phyloP scores from a whole-genome alignment of 2,113 vertebrate genomes.

The Megaceryle maxima region DNA sequence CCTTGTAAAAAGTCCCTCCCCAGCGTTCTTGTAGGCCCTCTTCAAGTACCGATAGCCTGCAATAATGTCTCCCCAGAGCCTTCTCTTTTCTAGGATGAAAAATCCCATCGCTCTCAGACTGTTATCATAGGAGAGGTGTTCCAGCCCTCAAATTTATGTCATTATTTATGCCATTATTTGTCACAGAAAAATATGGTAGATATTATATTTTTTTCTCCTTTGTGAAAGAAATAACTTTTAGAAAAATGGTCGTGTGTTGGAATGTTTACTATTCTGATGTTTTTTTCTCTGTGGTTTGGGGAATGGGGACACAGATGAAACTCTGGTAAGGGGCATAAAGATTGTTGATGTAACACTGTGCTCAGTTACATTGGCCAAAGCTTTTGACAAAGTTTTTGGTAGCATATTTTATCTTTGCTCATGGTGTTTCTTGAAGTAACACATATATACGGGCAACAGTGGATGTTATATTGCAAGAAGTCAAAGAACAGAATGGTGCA shows the following conservation, averaged over 20 bases:
- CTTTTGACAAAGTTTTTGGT: background rate
- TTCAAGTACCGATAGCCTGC: too few relatives aligned
- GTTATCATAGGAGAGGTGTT: too few relatives aligned
- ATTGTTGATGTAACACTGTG: background rate
- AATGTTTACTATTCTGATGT: fast-evolving
- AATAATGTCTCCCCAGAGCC: too few relatives aligned
- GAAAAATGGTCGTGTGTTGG: background rate
- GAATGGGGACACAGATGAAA: background rate
- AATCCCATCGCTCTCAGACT: too few relatives aligned
- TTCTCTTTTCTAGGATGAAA: too few relatives aligned
- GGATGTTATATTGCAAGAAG: background rate
- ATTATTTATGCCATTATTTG: background rate
- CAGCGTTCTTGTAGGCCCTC: too few relatives aligned
- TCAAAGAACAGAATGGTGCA: background rate
- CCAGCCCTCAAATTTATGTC: too few relatives aligned
- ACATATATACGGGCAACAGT: fast-evolving
- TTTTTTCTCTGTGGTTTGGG: background rate
- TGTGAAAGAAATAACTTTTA: background rate
- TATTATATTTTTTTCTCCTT: background rate
- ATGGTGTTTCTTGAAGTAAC: background rate
- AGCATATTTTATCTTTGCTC: background rate
- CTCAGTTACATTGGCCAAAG: background rate
- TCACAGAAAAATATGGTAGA: background rate
- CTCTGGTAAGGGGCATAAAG: background rate
- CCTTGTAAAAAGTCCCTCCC: too few relatives aligned